A percentile compares a stretch with the other conserved stretches of the same genome.
phyloP scores from a whole-genome alignment of 2,888 invertebrate species.

The Eupithecia vulgata region DNA sequence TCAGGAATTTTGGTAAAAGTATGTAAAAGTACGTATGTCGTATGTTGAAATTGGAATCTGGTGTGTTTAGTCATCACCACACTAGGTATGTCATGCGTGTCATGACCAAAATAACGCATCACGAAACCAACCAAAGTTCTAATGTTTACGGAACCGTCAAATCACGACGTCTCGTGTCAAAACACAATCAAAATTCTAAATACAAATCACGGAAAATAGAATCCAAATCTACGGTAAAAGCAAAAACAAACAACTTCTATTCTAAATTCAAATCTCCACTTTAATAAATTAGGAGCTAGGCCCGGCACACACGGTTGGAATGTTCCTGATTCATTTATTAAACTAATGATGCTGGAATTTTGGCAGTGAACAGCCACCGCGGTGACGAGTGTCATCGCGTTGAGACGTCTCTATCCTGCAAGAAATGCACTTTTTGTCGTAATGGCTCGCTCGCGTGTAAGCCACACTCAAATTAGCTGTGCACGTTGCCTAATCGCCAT shows the following conservation, averaged over 20 bases:
- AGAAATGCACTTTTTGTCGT: slow-evolving; percentile 58
- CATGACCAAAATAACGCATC: slow-evolving; percentile 37
- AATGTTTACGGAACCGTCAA: slow-evolving; percentile 60
- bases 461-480: slow-evolving; percentile 66
- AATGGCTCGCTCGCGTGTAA: slow-evolving; percentile 72
- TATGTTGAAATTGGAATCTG: neutral
- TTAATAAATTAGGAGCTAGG: slow-evolving; percentile 57
- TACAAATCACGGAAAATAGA: slow-evolving; percentile 48
- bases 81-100: neutral
- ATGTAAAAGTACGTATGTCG: neutral
- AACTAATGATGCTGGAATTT: slow-evolving; percentile 77
- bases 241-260: slow-evolving; percentile 53
- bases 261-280: slow-evolving; percentile 52
- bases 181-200: slow-evolving; percentile 48
- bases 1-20: neutral
- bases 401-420: slow-evolving; percentile 59
- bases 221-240: slow-evolving; percentile 53
- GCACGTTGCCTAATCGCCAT: slow-evolving; percentile 65
- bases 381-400: slow-evolving; percentile 44
- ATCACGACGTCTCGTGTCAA: slow-evolving; percentile 55
- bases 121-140: slow-evolving; percentile 33
- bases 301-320: slow-evolving; percentile 53
- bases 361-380: slow-evolving; percentile 46
- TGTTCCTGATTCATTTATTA: slow-evolving; percentile 72
- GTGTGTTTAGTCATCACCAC: neutral